Percentiles rank a stretch among this genome's conserved stretches.
Evolutionary conservation across 2,888 invertebrate species (phyloP).

Genomic region (Anoplius nigerrimus): DNA sequence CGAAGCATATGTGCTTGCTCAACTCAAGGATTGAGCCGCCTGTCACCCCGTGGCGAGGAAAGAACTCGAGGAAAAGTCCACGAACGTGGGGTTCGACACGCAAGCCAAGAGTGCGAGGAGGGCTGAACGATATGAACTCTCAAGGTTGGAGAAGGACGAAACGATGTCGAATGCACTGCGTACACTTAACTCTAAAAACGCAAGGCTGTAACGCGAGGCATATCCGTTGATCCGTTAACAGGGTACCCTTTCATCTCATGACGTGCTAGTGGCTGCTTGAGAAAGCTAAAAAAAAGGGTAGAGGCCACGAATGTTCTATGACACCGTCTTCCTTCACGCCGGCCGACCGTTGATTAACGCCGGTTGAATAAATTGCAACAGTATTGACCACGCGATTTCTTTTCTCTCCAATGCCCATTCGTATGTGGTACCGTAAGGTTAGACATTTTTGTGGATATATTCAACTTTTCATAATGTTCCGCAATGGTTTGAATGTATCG

Average conservation of each 20-base stretch:
- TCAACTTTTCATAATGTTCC: too few species aligned
- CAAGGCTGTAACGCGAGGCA: slow-evolving; percentile 24
- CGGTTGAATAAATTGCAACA: too few species aligned
- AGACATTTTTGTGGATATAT: too few species aligned
- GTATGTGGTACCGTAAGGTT: too few species aligned
- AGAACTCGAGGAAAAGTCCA: neutral
- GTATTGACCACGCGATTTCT: too few species aligned
- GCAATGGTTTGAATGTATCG: too few species aligned
- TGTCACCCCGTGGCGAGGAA: neutral
- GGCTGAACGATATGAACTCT: slow-evolving; percentile 16
- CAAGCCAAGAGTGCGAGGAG: neutral
- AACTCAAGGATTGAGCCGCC: neutral
- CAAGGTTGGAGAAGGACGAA: slow-evolving; percentile 16
- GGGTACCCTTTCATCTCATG: slow-evolving; percentile 55
- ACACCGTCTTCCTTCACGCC: slow-evolving; percentile 12
- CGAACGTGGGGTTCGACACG: neutral
- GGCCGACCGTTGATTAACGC: too few species aligned
- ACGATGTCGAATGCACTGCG: slow-evolving; percentile 23
- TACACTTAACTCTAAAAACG: slow-evolving; percentile 36
- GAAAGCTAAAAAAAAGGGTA: slow-evolving; percentile 8
- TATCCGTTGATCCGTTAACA: slow-evolving; percentile 40
- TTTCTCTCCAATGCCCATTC: too few species aligned
- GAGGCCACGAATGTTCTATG: slow-evolving; percentile 11
- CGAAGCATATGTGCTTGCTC: neutral
- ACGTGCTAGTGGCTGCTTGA: slow-evolving; percentile 11